A percentile compares a stretch with the other conserved stretches of the same genome.
These are phyloP conservation scores for Oscheius onirici DNA, from an alignment of 2,888 invertebrate species.

Conservation along the genomic window DNA sequence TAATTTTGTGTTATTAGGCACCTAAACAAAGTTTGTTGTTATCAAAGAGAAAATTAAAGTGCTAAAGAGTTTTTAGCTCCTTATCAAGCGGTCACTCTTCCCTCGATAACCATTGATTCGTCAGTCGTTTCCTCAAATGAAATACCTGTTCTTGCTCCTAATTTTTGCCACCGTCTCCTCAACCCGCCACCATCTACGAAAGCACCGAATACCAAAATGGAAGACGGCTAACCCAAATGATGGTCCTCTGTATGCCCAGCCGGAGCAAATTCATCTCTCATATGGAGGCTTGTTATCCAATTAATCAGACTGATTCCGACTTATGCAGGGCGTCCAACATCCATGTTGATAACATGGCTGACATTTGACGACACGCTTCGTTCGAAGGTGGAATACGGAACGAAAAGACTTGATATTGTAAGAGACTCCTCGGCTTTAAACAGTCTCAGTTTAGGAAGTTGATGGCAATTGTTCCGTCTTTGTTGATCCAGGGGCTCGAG, in stretches of 20 bases:
- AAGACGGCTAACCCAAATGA: constrained; percentile 47
- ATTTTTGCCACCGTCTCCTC: background rate
- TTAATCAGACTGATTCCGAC: background rate
- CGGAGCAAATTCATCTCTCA: constrained; percentile 67
- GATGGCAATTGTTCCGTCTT: constrained; percentile 51
- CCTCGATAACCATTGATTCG: constrained; percentile 20
- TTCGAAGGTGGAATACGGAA: constrained; percentile 64
- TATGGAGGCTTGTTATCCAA: constrained; percentile 54
- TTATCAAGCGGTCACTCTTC: constrained; percentile 26
- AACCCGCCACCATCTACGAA: constrained; percentile 5
- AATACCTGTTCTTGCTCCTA: background rate
- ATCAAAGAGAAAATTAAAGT: background rate
- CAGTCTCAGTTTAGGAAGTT: background rate
- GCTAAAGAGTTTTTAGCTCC: background rate
- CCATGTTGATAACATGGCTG: constrained; percentile 64
- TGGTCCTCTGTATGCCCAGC: constrained; percentile 64
- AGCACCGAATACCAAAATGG: constrained; percentile 60
- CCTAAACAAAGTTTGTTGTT: background rate
- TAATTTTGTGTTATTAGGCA: background rate
- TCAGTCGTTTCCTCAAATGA: background rate
- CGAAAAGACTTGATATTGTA: constrained; percentile 33
- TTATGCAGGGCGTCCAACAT: constrained; percentile 45
- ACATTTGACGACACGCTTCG: constrained; percentile 66
- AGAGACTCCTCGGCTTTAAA: background rate
- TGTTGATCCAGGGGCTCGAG: constrained; percentile 44